A percentile compares a stretch with the other conserved stretches of the same genome.
Evolutionary conservation across 1,140 invertebrate genomes (phyloP).

Genomic region (Venustaconcha ellipsiformis): DNA sequence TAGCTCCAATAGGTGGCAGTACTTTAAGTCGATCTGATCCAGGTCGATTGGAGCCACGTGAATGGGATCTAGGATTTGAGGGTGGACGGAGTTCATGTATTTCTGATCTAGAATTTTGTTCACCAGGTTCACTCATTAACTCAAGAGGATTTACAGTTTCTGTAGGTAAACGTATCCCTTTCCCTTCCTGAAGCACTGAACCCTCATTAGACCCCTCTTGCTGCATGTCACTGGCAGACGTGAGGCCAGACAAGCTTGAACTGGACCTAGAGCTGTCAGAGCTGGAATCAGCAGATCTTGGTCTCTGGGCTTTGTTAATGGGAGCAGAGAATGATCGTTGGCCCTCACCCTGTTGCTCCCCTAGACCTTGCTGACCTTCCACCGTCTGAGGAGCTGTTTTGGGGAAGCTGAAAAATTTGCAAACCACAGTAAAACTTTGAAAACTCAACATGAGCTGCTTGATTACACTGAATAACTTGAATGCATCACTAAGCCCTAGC

Average conservation of each 20-base stretch:
- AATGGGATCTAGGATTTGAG: slow-evolving; percentile 36
- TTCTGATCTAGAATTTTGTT: slow-evolving; percentile 25
- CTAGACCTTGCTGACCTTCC: slow-evolving; percentile 46
- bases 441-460: neutral
- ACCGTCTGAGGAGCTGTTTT: slow-evolving; percentile 57
- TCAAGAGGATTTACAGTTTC: slow-evolving; percentile 53
- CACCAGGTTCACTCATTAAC: slow-evolving; percentile 34
- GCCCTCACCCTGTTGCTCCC: slow-evolving; percentile 9
- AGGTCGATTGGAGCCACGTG: slow-evolving; percentile 42
- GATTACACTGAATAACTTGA: neutral
- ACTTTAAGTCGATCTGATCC: slow-evolving; percentile 62
- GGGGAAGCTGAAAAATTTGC: slow-evolving; percentile 45
- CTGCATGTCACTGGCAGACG: slow-evolving; percentile 55
- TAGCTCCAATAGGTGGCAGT: slow-evolving; percentile 58
- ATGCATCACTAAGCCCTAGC: neutral
- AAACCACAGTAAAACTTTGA: neutral
- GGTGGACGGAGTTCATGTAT: slow-evolving; percentile 34
- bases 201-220: slow-evolving; percentile 29
- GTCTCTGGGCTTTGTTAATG: slow-evolving; percentile 39
- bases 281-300: slow-evolving; percentile 52
- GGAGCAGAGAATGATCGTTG: slow-evolving; percentile 48
- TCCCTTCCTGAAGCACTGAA: slow-evolving; percentile 17
- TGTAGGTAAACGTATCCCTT: slow-evolving; percentile 43
- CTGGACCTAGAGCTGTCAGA: slow-evolving; percentile 43
- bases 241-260: slow-evolving; percentile 53